Conservation (phyloP, 2,113 vertebrate genomes). For the Meles meles region DNA sequence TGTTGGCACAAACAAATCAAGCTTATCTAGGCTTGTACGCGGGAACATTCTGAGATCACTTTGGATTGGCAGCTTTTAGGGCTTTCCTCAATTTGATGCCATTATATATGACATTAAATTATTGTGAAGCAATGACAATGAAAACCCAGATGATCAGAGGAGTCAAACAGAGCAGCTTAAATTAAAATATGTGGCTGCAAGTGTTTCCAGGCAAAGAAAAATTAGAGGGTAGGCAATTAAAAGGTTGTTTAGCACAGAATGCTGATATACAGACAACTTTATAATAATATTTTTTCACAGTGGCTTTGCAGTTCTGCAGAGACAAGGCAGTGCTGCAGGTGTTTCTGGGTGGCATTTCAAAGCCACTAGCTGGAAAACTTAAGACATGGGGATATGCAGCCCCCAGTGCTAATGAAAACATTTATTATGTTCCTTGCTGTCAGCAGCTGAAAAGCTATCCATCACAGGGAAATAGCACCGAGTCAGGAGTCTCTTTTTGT, state of each 20-base stretch:
- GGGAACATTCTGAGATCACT: conserved; percentile 79
- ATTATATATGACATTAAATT: conserved; percentile 88
- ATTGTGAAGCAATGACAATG: conserved; percentile 84
- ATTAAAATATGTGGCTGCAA: conserved; percentile 83
- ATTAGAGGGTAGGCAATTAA: conserved; percentile 83
- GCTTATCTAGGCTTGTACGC: conserved; percentile 74
- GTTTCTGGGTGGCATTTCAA: conserved; percentile 82
- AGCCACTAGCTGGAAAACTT: conserved; percentile 76
- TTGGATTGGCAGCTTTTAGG: conserved; percentile 85
- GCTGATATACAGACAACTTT: conserved; percentile 81
- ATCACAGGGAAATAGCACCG: conserved; percentile 81
- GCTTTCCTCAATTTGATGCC: conserved; percentile 82
- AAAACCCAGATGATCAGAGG: conserved; percentile 85
- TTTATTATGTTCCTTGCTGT: conserved; percentile 82
- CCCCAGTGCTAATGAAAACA: conserved; percentile 80
- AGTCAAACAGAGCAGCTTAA: conserved; percentile 85
- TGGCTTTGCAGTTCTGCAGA: conserved; percentile 73
- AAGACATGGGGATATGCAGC: conserved; percentile 79
- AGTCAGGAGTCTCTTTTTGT: conserved; percentile 84
- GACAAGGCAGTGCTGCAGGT: conserved; percentile 78
- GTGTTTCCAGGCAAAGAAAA: conserved; percentile 78
- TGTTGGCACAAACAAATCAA: conserved; percentile 84
- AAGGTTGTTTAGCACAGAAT: conserved; percentile 80
- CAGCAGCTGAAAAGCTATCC: conserved; percentile 85
- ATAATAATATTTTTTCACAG: conserved; percentile 83